Evolutionary conservation across 1,140 invertebrate genomes (phyloP).

Genomic region (Heliconius eleuchia): DNA sequence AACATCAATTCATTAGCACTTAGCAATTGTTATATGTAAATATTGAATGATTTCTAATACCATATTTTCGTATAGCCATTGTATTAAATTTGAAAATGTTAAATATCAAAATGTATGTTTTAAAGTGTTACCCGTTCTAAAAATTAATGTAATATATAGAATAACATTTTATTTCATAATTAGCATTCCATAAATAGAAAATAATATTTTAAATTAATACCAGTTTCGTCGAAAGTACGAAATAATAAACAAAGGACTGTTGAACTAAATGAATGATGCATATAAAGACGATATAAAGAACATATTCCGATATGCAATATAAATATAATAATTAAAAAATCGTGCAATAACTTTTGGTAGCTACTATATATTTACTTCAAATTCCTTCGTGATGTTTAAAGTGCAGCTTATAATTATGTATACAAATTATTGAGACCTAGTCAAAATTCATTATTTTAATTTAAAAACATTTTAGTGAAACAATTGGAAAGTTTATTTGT

Average conservation of each 20-base stretch:
- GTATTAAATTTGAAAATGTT: neutral
- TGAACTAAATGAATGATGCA: neutral
- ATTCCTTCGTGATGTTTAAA: neutral
- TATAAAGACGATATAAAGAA: neutral
- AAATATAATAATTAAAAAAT: neutral
- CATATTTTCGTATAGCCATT: neutral
- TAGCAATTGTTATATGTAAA: neutral
- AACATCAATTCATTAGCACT: neutral
- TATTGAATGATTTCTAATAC: neutral
- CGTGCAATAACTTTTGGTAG: conserved; percentile 2
- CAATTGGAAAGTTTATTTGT: too few species aligned
- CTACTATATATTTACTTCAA: neutral
- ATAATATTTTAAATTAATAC: neutral
- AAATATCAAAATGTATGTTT: neutral
- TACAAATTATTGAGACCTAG: neutral
- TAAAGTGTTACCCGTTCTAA: conserved; percentile 7
- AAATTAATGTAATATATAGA: neutral
- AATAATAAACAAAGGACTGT: too few species aligned
- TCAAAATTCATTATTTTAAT: neutral
- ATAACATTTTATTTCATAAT: neutral
- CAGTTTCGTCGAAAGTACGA: too few species aligned
- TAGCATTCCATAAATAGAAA: neutral
- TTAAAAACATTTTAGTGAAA: neutral
- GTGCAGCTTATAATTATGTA: neutral
- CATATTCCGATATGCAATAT: neutral